phyloP scores from a whole-genome alignment of 2,113 vertebrate species.

The Elephas maximus region DNA sequence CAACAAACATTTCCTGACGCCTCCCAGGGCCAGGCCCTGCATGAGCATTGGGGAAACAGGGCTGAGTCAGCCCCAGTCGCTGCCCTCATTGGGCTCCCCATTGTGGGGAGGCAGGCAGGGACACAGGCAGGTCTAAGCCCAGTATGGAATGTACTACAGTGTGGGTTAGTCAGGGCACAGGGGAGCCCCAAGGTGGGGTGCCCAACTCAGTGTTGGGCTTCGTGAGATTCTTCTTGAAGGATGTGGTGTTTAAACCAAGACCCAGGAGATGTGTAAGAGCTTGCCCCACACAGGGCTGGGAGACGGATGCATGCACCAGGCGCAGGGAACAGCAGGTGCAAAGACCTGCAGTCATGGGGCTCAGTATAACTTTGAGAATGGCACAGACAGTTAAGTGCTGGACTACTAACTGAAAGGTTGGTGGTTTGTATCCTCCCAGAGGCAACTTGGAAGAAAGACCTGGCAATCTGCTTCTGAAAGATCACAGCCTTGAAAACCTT shows the following conservation, averaged over 20 bases:
- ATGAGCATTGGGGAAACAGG: neutral
- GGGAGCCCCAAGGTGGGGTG: neutral
- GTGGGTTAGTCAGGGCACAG: neutral
- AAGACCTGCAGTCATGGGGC: neutral
- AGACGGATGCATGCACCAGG: too few species aligned
- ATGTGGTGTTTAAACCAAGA: neutral
- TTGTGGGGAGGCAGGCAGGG: neutral
- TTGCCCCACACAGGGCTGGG: neutral
- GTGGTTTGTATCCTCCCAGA: neutral
- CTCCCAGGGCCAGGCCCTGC: neutral
- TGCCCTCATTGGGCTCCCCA: neutral
- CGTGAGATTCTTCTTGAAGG: neutral
- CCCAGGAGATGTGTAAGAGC: conserved; percentile 20
- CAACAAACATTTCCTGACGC: neutral
- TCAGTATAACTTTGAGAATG: neutral
- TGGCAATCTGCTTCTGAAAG: neutral
- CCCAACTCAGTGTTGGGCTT: neutral
- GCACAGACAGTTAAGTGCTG: neutral
- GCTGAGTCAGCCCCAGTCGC: conserved; percentile 11
- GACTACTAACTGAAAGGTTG: neutral
- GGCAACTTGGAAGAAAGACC: neutral
- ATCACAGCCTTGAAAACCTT: neutral
- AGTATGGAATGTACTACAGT: neutral
- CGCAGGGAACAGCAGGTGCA: neutral
- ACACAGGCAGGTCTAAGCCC: neutral